These are phyloP conservation scores for Aplidium turbinatum DNA, from an alignment of 23 tunicate species.

Conservation along the genomic window DNA sequence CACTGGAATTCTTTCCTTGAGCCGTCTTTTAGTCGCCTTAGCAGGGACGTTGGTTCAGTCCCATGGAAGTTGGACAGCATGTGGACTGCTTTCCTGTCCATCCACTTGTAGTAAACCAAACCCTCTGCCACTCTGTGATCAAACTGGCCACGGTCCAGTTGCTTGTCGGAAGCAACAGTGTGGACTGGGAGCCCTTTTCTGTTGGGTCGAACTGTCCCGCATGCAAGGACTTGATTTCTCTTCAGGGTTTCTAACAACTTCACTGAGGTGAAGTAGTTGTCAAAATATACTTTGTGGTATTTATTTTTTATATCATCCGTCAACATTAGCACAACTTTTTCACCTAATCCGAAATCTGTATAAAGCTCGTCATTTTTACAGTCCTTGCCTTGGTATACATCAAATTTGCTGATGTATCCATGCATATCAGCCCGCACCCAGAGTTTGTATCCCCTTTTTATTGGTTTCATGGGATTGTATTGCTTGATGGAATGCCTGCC, in stretches of 20 bases:
- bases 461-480: constrained; percentile 31
- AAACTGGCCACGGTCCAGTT: constrained; percentile 1
- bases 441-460: constrained; percentile 27
- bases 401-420: constrained; percentile 16
- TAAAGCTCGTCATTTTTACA: neutral
- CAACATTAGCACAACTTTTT: constrained; percentile 1
- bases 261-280: constrained; percentile 15
- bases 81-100: constrained; percentile 22
- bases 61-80: constrained; percentile 28
- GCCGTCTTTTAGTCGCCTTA: constrained; percentile 11
- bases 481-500: constrained; percentile 16
- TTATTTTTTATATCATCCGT: neutral
- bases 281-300: constrained; percentile 17
- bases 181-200: constrained; percentile 29
- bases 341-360: constrained; percentile 19
- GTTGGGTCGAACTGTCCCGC: constrained; percentile 27
- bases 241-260: constrained; percentile 2
- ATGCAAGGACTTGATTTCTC: constrained; percentile 2
- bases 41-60: neutral
- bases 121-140: constrained; percentile 7
- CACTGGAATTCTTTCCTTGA: neutral
- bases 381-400: constrained; percentile 8
- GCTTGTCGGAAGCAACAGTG: neutral
- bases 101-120: constrained; percentile 13
- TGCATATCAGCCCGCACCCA: constrained; percentile 12